Evolutionary conservation across 1,140 invertebrate species (phyloP).

Genomic region (Metopolophium dirhodum): DNA sequence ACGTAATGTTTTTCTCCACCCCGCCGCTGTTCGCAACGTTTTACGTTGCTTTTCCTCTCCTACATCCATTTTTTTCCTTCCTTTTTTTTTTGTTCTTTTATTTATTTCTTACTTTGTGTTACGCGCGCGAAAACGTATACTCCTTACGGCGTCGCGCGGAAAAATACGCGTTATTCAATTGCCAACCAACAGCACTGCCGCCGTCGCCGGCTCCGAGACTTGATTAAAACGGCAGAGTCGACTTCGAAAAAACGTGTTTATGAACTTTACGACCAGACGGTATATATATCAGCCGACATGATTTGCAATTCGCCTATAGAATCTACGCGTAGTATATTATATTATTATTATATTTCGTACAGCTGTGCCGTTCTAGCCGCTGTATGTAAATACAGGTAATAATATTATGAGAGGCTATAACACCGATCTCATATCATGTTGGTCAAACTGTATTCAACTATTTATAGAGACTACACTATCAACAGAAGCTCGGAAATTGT

Average conservation of each 20-base stretch:
- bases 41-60: conserved; percentile 24
- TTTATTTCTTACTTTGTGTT: conserved; percentile 45
- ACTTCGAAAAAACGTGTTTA: conserved; percentile 51
- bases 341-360: background rate
- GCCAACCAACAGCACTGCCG: background rate
- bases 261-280: conserved; percentile 34
- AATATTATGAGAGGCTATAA: too few relatives aligned
- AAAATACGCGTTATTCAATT: conserved; percentile 49
- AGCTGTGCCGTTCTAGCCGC: background rate
- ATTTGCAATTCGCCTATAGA: background rate
- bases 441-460: background rate
- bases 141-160: background rate
- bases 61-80: background rate
- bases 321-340: background rate
- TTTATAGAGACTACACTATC: too few relatives aligned
- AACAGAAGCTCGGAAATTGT: too few relatives aligned
- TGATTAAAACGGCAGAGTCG: conserved; percentile 42
- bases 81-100: background rate
- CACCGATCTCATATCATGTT: background rate
- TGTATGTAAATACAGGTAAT: background rate
- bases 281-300: background rate
- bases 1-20: conserved; percentile 29
- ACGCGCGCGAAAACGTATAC: conserved; percentile 34
- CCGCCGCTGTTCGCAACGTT: background rate
- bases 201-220: background rate